Percentiles rank a stretch among this genome's conserved stretches.
Evolutionary conservation across 2,797 vertebrate species (phyloP).

Genomic region (Macropus fuliginosus): DNA sequence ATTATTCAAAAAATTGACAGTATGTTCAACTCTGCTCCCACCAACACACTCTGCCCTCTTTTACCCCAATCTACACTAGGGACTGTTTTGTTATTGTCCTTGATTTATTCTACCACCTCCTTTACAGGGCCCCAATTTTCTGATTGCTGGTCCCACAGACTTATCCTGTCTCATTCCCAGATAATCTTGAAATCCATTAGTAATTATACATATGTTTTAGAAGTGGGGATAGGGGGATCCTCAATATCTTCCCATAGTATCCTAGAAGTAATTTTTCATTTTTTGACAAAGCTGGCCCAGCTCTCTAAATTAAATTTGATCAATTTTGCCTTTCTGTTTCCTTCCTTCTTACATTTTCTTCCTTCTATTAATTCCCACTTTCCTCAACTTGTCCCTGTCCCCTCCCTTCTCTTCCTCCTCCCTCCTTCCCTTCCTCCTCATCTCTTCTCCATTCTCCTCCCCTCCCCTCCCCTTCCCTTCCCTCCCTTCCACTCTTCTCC

Average conservation of each 20-base stretch:
- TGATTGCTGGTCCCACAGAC: neutral
- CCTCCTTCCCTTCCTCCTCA: too few species aligned
- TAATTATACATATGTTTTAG: neutral
- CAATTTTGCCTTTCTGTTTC: neutral
- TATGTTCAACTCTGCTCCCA: neutral
- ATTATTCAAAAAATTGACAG: slow-evolving; percentile 4
- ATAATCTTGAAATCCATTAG: neutral
- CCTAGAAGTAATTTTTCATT: neutral
- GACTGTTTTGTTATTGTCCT: neutral
- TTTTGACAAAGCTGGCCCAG: neutral
- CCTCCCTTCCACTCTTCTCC: too few species aligned
- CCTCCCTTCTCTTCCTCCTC: neutral
- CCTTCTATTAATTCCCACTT: neutral
- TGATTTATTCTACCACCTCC: neutral
- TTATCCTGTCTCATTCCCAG: neutral
- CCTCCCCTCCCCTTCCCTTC: too few species aligned
- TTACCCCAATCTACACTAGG: neutral
- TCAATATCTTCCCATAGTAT: neutral
- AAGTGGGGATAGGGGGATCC: too few species aligned
- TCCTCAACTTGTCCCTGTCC: too few species aligned
- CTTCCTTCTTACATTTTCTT: neutral
- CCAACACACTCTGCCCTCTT: neutral
- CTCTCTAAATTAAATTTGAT: neutral
- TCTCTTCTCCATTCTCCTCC: rapidly evolving
- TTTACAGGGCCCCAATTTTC: neutral